Base-by-base conservation (phyloP, 2,888 invertebrate genomes). In the Linnaemya vulpina region DNA sequence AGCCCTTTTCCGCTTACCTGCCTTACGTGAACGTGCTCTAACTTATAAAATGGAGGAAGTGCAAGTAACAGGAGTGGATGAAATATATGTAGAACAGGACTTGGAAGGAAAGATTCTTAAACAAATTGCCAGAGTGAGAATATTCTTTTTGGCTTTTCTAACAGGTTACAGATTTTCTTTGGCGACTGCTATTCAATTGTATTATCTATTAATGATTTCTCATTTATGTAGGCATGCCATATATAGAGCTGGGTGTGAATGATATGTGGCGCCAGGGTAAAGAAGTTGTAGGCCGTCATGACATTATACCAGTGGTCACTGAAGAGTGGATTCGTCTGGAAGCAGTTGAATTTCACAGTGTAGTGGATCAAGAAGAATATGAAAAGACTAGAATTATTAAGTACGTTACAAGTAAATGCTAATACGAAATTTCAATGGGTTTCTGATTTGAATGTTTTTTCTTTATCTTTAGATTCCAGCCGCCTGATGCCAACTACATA, bases 271-370 rank as follows among this genome's bases (percentile, higher is more conserved):
- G 99, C n/a, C 98, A 98, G 93, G 99, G 99, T n/a, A 96, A 96
- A 93, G 99, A 99, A 94, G 98, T 99, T 73, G 99, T 99, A 1
- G 98, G 99, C 0, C 94, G 99, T 4, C 98, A 99, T 93, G 99
- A 99, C 93, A 99, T 99, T 92, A 98, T 99, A 91, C 99, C 99
- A 25, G 98, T 98, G 20, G 97, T 97, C 85, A 99, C 99, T 0
- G 99, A 99, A 93, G 98, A 99, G 93, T 99, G 99, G 99, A 99
- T 99, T 90, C 95, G 98, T 53, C 94, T 99, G 75, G 99, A 99
- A 93, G 95, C 96, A 67, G 95, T 97, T 0, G 98, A 99, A 92
- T 98, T 99, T 92, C 99, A 99, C 93, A 95, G 96, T 75, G 97
- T 97, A 91, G 97, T 99, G 70, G 97, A 98, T 90, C 96, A 96